These are phyloP conservation scores for Atrina japonica DNA, from an alignment of 2,888 invertebrate species.

Conservation along the genomic window DNA sequence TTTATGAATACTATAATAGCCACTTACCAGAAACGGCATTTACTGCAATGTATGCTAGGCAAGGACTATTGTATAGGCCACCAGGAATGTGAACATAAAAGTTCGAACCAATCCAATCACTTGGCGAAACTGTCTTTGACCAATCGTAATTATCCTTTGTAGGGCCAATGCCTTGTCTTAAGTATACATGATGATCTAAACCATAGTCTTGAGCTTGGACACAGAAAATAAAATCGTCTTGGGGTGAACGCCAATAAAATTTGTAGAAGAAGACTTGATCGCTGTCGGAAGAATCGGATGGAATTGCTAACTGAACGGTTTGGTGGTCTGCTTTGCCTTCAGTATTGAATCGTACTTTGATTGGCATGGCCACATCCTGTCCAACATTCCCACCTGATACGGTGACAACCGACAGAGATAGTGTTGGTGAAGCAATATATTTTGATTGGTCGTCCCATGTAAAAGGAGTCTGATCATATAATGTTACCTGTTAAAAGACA, in stretches of 20 bases:
- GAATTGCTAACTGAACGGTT: slow-evolving; percentile 23
- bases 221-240: slow-evolving; percentile 21
- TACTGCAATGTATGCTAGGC: slow-evolving; percentile 16
- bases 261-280: slow-evolving; percentile 25
- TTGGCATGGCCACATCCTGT: not conserved
- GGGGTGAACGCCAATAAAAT: slow-evolving; percentile 27
- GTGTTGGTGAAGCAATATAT: slow-evolving; percentile 30
- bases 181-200: slow-evolving; percentile 23
- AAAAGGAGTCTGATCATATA: slow-evolving; percentile 34
- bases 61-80: slow-evolving; percentile 7
- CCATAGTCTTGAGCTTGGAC: slow-evolving; percentile 9
- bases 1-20: no score
- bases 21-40: slow-evolving; percentile 20
- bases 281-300: slow-evolving; percentile 12
- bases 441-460: slow-evolving; percentile 36
- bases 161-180: slow-evolving; percentile 10
- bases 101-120: slow-evolving; percentile 8
- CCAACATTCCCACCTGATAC: not conserved
- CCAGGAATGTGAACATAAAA: slow-evolving; percentile 11
- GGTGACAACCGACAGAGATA: not conserved
- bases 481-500: slow-evolving; percentile 25
- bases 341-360: slow-evolving; percentile 18
- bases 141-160: slow-evolving; percentile 20
- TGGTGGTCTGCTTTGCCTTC: not conserved
- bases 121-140: slow-evolving; percentile 1